Conservation (phyloP, 2,888 invertebrate genomes). For the Heliconius ismenius region DNA sequence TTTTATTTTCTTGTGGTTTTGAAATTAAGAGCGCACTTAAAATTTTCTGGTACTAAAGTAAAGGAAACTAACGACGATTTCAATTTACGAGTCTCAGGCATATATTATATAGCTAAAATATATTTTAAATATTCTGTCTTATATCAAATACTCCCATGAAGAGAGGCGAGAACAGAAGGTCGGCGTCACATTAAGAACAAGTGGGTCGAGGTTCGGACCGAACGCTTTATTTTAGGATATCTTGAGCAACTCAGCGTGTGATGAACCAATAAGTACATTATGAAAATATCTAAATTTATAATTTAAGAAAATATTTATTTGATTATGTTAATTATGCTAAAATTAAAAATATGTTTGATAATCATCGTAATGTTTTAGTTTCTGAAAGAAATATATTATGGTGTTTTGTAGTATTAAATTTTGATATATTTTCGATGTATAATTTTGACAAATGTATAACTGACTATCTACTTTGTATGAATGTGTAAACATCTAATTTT, state of each 20-base stretch:
- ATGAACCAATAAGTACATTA: background rate
- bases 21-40: slow-evolving; percentile 10
- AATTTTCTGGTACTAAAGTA: background rate
- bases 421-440: no score
- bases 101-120: background rate
- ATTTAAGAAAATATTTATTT: background rate
- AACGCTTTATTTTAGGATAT: slow-evolving; percentile 63
- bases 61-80: background rate
- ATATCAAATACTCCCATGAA: slow-evolving; percentile 35
- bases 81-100: background rate
- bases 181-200: slow-evolving; percentile 47
- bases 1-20: slow-evolving; percentile 28
- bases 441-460: background rate
- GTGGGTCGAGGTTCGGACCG: slow-evolving; percentile 67
- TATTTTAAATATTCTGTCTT: background rate
- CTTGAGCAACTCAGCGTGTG: slow-evolving; percentile 60
- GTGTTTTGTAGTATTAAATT: no score
- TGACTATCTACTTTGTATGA: background rate
- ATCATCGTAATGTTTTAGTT: background rate
- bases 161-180: slow-evolving; percentile 36
- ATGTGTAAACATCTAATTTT: background rate
- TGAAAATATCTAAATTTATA: background rate
- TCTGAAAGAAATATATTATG: background rate
- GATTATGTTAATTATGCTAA: background rate
- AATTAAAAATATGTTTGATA: background rate